A percentile compares a stretch with the other conserved stretches of the same genome.
phyloP scores from a whole-genome alignment of 2,113 vertebrate genomes.

The Pogonocichla stellata region DNA sequence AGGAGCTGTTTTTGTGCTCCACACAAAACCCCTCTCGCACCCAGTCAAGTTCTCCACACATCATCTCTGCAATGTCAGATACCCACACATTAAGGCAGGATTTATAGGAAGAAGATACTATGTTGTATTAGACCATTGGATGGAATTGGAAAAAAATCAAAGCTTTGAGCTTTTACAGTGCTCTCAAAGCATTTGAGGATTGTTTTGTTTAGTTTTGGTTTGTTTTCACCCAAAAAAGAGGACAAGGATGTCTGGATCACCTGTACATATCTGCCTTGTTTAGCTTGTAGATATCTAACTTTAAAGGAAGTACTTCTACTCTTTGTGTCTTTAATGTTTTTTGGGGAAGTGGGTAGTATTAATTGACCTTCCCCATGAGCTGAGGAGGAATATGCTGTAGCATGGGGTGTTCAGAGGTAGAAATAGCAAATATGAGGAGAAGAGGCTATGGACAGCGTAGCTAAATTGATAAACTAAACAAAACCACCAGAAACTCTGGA shows the following conservation, averaged over 20 bases:
- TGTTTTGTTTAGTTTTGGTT: neutral
- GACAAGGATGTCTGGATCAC: neutral
- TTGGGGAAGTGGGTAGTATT: neutral
- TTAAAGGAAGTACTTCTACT: neutral
- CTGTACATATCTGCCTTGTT: neutral
- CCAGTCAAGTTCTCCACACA: neutral
- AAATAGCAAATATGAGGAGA: neutral
- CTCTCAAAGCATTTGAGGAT: neutral
- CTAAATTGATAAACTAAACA: neutral
- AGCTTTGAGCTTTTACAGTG: neutral
- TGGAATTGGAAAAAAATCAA: neutral
- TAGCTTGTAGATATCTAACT: neutral
- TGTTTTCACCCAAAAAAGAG: neutral
- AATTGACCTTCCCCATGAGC: neutral
- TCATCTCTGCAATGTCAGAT: neutral
- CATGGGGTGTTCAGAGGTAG: neutral
- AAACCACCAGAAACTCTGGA: neutral
- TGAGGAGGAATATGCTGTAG: neutral
- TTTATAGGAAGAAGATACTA: neutral
- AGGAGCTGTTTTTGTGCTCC: neutral
- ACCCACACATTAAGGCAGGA: neutral
- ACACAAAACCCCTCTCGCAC: neutral
- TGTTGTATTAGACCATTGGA: neutral
- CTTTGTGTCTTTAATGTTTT: neutral
- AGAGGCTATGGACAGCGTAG: neutral